Base-by-base conservation (phyloP, 1,140 invertebrate genomes). In the Pseudomyrmex concolor region DNA sequence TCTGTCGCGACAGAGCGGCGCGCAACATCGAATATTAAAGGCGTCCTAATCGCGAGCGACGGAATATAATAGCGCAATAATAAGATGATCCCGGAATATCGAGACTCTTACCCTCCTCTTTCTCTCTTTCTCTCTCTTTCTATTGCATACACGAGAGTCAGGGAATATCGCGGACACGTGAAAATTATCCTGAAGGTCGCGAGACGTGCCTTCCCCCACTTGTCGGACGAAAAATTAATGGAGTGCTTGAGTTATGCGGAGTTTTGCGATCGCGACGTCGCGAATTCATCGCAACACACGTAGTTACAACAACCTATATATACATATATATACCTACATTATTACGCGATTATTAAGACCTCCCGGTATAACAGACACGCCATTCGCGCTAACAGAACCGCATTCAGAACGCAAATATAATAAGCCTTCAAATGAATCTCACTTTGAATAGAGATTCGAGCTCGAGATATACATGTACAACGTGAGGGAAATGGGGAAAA, bases 21-120 rank as follows among this genome's bases (percentile, higher is more conserved):
- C 64, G 76, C 76, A 55, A 60, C 76, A 71, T 80, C 66, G 66
- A 80, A 80, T 80, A 80, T 80, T 80, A 80, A 80, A 71, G 64
- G 66, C 66, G 22, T 54, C 66, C 76, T 80, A 80, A 80, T 80
- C 76, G 76, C 76, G 76, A 80, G 76, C 54, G 76, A 71, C 66
- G 25, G 66, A n/a, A n/a, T 71, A 80, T 80, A 80, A 80, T 60
- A 80, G 76, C 55, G 66, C 43, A 59, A 50, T 80, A 80, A 80
- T 71, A 80, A 80, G 76, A 80, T 70, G 54, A 80, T 80, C 55
- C 12, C 54, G 66, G 43, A 70, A 70, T 70, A 78, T 78, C 43
- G 64, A 57, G 54, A n/a, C 17, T 45, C 57, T 25, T 43, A 68
- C 15, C 51, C 64, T 17, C n/a, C n/a, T 17, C 60, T 1, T 25